Conservation (phyloP, 2,797 vertebrate genomes). For the Trachops cirrhosus region DNA sequence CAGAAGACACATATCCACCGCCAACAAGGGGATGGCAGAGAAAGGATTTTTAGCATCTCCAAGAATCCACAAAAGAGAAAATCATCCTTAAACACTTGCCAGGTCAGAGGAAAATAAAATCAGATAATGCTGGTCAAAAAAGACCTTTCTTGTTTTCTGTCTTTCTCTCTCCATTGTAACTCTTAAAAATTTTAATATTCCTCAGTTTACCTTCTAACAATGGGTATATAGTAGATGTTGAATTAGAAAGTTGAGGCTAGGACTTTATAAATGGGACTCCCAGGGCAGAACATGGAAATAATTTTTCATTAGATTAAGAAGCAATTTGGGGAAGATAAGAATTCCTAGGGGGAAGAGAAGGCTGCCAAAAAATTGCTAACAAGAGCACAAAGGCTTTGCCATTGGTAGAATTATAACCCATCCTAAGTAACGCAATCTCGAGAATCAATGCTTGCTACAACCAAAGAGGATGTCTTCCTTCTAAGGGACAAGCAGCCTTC, state of each 20-base stretch:
- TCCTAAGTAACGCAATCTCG: neutral
- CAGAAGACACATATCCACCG: too few relatives aligned
- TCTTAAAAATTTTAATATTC: neutral
- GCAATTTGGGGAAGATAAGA: neutral
- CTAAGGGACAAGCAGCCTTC: neutral
- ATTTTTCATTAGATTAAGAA: neutral
- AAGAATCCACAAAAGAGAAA: neutral
- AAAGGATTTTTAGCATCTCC: neutral
- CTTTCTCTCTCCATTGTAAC: neutral
- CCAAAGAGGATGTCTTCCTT: neutral
- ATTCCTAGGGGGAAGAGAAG: neutral
- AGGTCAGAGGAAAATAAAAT: neutral
- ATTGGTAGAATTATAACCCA: neutral
- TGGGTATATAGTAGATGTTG: neutral
- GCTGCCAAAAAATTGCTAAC: neutral
- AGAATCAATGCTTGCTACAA: neutral
- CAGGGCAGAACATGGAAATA: neutral
- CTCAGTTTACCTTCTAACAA: neutral
- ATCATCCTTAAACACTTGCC: neutral
- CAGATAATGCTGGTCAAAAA: neutral
- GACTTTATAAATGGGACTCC: neutral
- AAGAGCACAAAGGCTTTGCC: neutral
- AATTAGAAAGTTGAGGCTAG: neutral
- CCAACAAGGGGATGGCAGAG: neutral
- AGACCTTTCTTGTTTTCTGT: neutral